A percentile compares a stretch with the other conserved stretches of the same genome.
Evolutionary conservation across 92 coral and sea anemone genomes (phyloP).

Genomic region (Epizoanthus illoricatus): DNA sequence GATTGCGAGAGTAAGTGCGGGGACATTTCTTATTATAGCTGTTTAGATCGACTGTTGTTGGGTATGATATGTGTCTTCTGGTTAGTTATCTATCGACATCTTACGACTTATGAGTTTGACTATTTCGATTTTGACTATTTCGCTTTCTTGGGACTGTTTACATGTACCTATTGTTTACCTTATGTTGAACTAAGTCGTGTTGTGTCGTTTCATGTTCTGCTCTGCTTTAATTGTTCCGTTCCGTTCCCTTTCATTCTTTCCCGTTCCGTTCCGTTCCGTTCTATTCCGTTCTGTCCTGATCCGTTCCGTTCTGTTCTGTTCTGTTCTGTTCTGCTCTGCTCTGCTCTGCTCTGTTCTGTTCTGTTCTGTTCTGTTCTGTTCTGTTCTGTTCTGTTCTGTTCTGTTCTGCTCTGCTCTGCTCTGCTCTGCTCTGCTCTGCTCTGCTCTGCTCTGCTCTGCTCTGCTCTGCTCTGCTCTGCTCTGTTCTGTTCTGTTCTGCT

Average conservation of each 20-base stretch:
- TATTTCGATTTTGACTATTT: too few species aligned
- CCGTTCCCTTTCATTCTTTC: neutral
- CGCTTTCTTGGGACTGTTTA: neutral
- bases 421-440: too few species aligned
- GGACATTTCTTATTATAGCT: neutral
- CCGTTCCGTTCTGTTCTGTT: too few species aligned
- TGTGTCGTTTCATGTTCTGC: too few species aligned
- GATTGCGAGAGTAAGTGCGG: slow-evolving; percentile 84
- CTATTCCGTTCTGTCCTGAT: too few species aligned
- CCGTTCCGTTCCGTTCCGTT: neutral
- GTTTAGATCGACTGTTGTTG: neutral
- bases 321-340: neutral
- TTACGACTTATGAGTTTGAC: too few species aligned
- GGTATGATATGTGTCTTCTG: neutral
- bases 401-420: neutral
- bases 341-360: neutral
- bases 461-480: neutral
- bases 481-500: neutral
- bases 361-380: neutral
- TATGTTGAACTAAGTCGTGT: too few species aligned
- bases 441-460: neutral
- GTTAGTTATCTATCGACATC: too few species aligned
- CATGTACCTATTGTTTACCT: neutral
- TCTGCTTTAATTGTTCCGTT: too few species aligned
- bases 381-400: neutral